These are phyloP conservation scores for Rhynchonema sp. DNA, from an alignment of 2,888 invertebrate genomes.

Conservation along the genomic window DNA sequence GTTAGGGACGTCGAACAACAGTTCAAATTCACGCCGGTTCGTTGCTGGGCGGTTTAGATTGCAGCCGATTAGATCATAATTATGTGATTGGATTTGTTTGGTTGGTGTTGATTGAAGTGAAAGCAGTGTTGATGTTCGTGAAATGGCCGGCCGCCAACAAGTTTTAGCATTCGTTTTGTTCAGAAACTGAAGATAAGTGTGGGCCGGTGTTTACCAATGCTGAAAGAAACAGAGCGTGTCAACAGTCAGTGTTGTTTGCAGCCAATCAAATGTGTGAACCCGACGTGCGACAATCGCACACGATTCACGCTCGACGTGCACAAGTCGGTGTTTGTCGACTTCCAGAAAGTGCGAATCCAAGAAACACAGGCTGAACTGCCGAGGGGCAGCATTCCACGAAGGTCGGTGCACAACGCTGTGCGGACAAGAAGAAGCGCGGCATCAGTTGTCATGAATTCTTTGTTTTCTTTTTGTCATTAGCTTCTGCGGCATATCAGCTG, in stretches of 20 bases:
- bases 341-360: slow-evolving; percentile 90
- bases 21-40: slow-evolving; percentile 59
- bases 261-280: slow-evolving; percentile 87
- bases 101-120: background rate
- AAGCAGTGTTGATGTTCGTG: background rate
- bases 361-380: slow-evolving; percentile 93
- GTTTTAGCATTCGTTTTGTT: too few relatives aligned
- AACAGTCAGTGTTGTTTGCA: slow-evolving; percentile 34
- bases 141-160: too few relatives aligned
- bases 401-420: too few relatives aligned
- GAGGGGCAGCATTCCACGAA: slow-evolving; percentile 82
- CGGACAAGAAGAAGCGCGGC: too few relatives aligned
- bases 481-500: too few relatives aligned
- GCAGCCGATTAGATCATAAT: background rate
- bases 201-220: too few relatives aligned
- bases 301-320: slow-evolving; percentile 76
- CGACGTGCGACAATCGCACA: slow-evolving; percentile 74
- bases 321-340: slow-evolving; percentile 85
- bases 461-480: too few relatives aligned
- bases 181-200: too few relatives aligned
- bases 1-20: slow-evolving; percentile 90
- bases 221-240: too few relatives aligned
- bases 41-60: too few relatives aligned
- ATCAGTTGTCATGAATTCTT: too few relatives aligned
- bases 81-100: background rate